These are phyloP conservation scores for Melitaea cinxia DNA, from an alignment of 1,140 invertebrate species.

Conservation along the genomic window DNA sequence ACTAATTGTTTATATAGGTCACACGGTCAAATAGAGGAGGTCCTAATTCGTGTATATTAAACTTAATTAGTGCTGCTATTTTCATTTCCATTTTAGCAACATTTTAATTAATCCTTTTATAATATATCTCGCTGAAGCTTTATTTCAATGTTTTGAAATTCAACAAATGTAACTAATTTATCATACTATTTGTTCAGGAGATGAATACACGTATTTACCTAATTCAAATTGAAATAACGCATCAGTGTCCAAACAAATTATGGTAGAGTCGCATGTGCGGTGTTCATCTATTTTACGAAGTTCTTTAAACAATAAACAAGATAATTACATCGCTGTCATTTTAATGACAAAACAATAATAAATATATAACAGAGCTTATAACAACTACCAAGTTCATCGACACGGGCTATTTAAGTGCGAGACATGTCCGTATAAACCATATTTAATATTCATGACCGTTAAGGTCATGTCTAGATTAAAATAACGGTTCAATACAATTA, in stretches of 20 bases:
- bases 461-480: constrained; percentile 50
- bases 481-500: constrained; percentile 43
- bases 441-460: constrained; percentile 53
- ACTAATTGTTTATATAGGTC: background rate
- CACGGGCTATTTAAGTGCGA: constrained; percentile 48
- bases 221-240: no score
- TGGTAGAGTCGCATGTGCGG: no score
- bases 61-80: background rate
- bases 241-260: no score
- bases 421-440: constrained; percentile 48
- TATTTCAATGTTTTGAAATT: no score
- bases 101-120: background rate
- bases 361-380: constrained; percentile 1
- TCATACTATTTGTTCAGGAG: no score
- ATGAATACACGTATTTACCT: no score
- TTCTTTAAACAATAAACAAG: background rate
- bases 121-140: background rate
- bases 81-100: background rate
- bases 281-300: no score
- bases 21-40: constrained; percentile 14
- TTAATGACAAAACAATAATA: constrained; percentile 2
- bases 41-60: constrained; percentile 2
- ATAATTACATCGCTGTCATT: background rate
- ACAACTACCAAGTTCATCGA: constrained; percentile 59
- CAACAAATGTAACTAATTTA: no score